A percentile compares a stretch with the other conserved stretches of the same genome.
These are phyloP conservation scores for Picus viridis DNA, from an alignment of 2,797 vertebrate genomes.

Conservation along the genomic window DNA sequence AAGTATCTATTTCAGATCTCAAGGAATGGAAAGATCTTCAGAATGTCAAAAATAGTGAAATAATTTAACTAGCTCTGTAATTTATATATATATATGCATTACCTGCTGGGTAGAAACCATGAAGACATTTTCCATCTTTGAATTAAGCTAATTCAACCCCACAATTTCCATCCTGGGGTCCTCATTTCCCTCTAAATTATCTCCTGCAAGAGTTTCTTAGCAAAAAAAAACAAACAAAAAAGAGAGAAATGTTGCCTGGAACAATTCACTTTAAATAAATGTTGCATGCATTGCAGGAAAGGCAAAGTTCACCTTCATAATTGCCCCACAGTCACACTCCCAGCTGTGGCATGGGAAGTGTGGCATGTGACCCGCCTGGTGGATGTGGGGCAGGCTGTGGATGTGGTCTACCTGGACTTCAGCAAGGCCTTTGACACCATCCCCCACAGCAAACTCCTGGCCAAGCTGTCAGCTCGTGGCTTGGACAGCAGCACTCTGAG, in stretches of 20 bases:
- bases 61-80: constrained; percentile 69
- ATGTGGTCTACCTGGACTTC: too few relatives aligned
- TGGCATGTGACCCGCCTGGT: too few relatives aligned
- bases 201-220: constrained; percentile 65
- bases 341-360: neutral
- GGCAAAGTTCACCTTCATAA: constrained; percentile 55
- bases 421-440: too few relatives aligned
- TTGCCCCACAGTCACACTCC: constrained; percentile 14
- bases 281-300: constrained; percentile 49
- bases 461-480: too few relatives aligned
- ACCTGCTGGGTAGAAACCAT: constrained; percentile 70
- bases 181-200: constrained; percentile 67
- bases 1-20: constrained; percentile 61
- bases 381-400: too few relatives aligned
- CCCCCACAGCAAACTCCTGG: too few relatives aligned
- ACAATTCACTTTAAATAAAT: constrained; percentile 64
- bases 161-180: constrained; percentile 69
- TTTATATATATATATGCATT: constrained; percentile 62
- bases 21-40: constrained; percentile 67
- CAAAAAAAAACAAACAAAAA: neutral
- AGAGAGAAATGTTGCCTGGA: constrained; percentile 13
- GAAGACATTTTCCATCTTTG: constrained; percentile 64
- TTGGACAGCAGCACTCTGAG: too few relatives aligned
- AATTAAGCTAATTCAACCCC: constrained; percentile 56
- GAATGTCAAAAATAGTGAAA: constrained; percentile 65